Conservation (phyloP, 2,113 vertebrate genomes). For the Oxyruncus cristatus region DNA sequence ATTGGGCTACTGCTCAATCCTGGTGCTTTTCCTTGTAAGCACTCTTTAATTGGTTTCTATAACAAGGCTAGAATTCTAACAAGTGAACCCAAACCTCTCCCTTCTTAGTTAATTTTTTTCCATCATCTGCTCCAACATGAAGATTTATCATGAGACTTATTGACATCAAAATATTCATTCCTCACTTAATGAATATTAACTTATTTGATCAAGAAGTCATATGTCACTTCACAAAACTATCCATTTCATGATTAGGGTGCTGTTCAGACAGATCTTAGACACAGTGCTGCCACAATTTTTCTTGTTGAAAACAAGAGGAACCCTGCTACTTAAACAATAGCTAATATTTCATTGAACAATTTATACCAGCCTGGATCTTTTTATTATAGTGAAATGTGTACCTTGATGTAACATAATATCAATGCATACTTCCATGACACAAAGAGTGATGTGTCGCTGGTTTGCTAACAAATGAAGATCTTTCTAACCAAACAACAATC, state of each 20-base stretch:
- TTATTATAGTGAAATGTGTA: neutral
- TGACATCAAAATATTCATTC: neutral
- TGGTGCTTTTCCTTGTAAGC: neutral
- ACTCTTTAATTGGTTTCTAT: neutral
- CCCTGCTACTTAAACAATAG: neutral
- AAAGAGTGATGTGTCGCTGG: neutral
- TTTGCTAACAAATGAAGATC: neutral
- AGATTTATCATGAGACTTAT: neutral
- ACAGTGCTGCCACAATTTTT: accelerated
- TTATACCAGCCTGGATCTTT: neutral
- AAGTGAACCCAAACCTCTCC: neutral
- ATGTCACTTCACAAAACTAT: neutral
- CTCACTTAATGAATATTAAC: neutral
- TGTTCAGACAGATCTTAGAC: neutral
- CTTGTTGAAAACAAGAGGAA: neutral
- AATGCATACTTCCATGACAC: neutral
- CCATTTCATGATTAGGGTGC: neutral
- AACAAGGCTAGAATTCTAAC: neutral
- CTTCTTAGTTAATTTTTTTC: neutral
- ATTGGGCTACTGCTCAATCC: neutral
- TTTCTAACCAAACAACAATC: neutral
- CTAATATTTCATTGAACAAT: neutral
- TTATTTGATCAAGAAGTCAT: neutral
- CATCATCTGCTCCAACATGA: neutral
- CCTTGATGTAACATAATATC: neutral